phyloP scores from a whole-genome alignment of 2,888 invertebrate species.

The Morpho deidamia region DNA sequence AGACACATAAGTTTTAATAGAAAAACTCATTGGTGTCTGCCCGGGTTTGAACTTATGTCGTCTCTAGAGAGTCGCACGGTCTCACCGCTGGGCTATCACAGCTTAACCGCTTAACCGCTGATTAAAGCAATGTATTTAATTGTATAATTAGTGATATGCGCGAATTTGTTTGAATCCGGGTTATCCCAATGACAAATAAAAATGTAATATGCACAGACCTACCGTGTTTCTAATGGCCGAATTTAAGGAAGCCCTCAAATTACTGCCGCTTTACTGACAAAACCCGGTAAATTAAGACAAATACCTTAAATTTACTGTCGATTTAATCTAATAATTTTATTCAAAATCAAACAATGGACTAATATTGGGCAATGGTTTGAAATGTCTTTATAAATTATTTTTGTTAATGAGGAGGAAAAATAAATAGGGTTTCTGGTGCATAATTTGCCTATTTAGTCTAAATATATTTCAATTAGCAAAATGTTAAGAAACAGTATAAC shows the following conservation, averaged over 20 bases:
- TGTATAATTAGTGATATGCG: too few relatives aligned
- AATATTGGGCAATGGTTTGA: slow-evolving; percentile 1
- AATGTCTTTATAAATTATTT: background rate
- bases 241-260: slow-evolving; percentile 8
- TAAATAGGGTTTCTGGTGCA: background rate
- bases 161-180: too few relatives aligned
- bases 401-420: slow-evolving; percentile 3
- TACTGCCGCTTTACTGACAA: slow-evolving; percentile 11
- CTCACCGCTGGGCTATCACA: too few relatives aligned
- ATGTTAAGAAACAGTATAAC: too few relatives aligned
- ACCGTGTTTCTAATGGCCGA: slow-evolving; percentile 3
- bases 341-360: slow-evolving; percentile 1
- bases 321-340: slow-evolving; percentile 13
- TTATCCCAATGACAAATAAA: background rate
- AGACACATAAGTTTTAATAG: too few relatives aligned
- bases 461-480: too few relatives aligned
- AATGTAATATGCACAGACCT: background rate
- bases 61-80: too few relatives aligned
- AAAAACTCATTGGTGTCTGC: too few relatives aligned
- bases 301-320: slow-evolving; percentile 13
- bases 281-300: slow-evolving; percentile 12
- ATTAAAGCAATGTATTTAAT: too few relatives aligned
- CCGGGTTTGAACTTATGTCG: too few relatives aligned
- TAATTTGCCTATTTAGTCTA: too few relatives aligned
- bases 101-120: too few relatives aligned